phyloP scores from a whole-genome alignment of 2,113 vertebrate genomes.

The Amphiprion ocellaris region DNA sequence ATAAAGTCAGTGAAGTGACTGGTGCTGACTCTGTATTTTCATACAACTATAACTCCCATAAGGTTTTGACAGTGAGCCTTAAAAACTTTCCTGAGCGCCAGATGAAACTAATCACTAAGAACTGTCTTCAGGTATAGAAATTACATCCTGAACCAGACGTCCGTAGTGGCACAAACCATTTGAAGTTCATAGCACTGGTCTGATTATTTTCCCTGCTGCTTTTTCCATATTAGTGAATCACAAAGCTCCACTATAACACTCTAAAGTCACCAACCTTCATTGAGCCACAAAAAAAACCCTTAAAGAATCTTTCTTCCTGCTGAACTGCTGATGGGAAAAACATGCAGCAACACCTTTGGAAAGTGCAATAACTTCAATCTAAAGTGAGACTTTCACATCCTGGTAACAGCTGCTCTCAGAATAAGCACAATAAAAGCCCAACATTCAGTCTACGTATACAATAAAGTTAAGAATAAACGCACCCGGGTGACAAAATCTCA shows the following conservation, averaged over 20 bases:
- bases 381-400: slow-evolving; percentile 50
- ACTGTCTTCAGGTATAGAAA: background rate
- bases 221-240: slow-evolving; percentile 7
- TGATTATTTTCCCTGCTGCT: slow-evolving; percentile 42
- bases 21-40: too few species aligned
- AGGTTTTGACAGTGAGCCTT: too few species aligned
- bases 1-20: too few species aligned
- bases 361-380: slow-evolving; percentile 50
- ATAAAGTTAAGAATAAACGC: background rate
- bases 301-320: slow-evolving; percentile 15
- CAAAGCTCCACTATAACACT: background rate
- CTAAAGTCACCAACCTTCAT: slow-evolving; percentile 6
- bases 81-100: too few species aligned
- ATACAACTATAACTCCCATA: too few species aligned
- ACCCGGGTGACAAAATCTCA: background rate
- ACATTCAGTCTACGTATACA: background rate
- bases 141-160: background rate
- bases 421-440: slow-evolving; percentile 14
- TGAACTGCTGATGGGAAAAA: slow-evolving; percentile 47
- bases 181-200: background rate
- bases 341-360: slow-evolving; percentile 55
- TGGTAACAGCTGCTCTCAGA: slow-evolving; percentile 51
- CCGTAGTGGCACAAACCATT: background rate
- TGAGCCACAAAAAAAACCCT: background rate
- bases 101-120: background rate